Evolutionary conservation across 2,888 invertebrate genomes (phyloP), one percentile per base, ranked within the genome.

Genomic region (Chelonus formosanus): DNA sequence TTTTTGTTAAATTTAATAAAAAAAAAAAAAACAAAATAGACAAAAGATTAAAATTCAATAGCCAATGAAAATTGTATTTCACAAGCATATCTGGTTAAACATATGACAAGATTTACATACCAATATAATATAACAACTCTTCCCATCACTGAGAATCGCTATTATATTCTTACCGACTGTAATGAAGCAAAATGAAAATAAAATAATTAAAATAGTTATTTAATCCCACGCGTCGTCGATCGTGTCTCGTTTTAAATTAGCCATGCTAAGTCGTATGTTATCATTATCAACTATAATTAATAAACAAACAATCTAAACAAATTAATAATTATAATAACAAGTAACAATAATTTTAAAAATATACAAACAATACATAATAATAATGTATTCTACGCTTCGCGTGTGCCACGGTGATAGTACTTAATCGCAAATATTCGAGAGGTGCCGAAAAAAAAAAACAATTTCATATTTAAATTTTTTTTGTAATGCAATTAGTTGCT

Each of bases 51-150:
- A 31, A 52, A 32, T 31, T 10, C 7, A 52, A 20, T 40, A 40
- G 40, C 40, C 40, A 62, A 63, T 67, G 48, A 54, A 40, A 40
- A 40, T 40, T 60, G 63, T 75, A 76, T 73, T 74, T 76, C 73
- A 71, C 69, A 78, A 76, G 80, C 81, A 82, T 82, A 82, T 82
- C 81, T 77, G 75, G 71, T 77, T 74, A 78, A 74, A 79, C 79
- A 80, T 82, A 80, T 78, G 75, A 81, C 75, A 78, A 76, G 75
- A 70, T 71, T 79, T 74, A 62, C 40, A 4, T 40, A 40, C 40
- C 40, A 40, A 40, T 40, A 40, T 40, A 40, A 40, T 40, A 20
- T 20, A 20, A 20, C 20, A 20, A 20, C 20, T 20, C 2, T 20
- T 20, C 20, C 20, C 20, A 20, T 20, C 20, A 20, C 20, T 20